Percentiles rank a stretch among this genome's conserved stretches.
Conservation (phyloP, 1,140 invertebrate species). For the Drosophila varians region DNA sequence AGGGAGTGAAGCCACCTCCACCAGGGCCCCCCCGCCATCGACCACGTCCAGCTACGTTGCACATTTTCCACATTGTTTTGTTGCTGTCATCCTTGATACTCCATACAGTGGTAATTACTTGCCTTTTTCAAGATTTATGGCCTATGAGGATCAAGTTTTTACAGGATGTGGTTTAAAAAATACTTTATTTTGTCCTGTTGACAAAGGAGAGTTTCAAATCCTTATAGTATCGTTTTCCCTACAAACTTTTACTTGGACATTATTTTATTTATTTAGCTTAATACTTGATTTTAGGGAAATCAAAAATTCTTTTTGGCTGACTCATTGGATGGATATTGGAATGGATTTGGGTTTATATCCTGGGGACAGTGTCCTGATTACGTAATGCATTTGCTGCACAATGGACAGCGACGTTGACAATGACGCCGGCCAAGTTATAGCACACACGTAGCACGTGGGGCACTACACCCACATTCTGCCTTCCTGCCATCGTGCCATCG, state of each 20-base stretch:
- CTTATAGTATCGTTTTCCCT: not conserved
- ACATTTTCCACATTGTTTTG: conserved; percentile 78
- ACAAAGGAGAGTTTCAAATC: not conserved
- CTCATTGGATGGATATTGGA: not conserved
- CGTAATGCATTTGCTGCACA: conserved; percentile 52
- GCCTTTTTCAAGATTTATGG: not conserved
- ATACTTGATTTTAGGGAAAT: not conserved
- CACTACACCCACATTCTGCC: not conserved
- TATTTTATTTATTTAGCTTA: not conserved
- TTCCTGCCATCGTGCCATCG: not conserved
- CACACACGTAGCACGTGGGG: conserved; percentile 62
- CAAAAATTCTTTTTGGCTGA: not conserved
- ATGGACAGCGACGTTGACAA: conserved; percentile 53
- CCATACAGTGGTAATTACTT: conserved; percentile 3
- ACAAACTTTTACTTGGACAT: not conserved
- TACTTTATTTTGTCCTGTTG: not conserved
- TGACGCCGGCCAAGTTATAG: conserved; percentile 66
- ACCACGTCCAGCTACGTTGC: conserved; percentile 45
- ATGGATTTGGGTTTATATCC: not conserved
- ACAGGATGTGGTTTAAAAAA: not conserved
- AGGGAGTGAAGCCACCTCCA: not conserved
- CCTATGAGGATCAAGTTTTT: not conserved
- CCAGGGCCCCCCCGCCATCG: too few relatives aligned
- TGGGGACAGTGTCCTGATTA: conserved; percentile 58
- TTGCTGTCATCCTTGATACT: conserved; percentile 52